A percentile compares a stretch with the other conserved stretches of the same genome.
These are phyloP conservation scores for Oopsacas minuta DNA, from an alignment of 37 sponge, comb jelly and placozoan species.

Conservation along the genomic window DNA sequence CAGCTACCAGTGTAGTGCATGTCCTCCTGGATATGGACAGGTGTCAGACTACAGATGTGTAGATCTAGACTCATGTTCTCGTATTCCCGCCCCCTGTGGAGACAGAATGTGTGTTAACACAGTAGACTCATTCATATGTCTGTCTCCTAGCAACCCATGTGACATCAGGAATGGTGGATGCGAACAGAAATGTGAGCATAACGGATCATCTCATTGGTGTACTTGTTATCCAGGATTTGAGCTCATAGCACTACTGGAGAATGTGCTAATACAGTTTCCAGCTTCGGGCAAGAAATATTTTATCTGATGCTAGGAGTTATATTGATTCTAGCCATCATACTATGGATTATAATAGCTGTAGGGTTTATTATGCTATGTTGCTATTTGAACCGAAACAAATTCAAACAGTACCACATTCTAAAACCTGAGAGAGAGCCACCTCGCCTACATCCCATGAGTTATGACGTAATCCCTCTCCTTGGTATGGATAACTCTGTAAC, in stretches of 20 bases:
- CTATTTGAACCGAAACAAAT: too few relatives aligned
- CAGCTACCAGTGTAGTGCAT: background rate
- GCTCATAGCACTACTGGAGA: too few relatives aligned
- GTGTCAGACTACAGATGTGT: background rate
- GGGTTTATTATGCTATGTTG: too few relatives aligned
- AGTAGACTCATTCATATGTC: background rate
- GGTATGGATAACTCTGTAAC: too few relatives aligned
- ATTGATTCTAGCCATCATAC: background rate
- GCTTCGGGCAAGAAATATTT: too few relatives aligned
- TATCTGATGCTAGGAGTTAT: background rate
- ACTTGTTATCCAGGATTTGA: background rate
- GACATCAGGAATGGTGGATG: background rate
- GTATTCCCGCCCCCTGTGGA: background rate
- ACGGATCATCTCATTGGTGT: background rate
- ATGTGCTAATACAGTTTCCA: too few relatives aligned
- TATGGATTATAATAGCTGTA: background rate
- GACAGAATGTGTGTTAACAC: background rate
- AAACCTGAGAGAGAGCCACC: too few relatives aligned
- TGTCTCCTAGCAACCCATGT: background rate
- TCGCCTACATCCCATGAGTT: too few relatives aligned
- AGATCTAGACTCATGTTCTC: background rate
- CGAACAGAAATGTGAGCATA: background rate
- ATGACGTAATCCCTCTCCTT: too few relatives aligned
- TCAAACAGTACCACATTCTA: too few relatives aligned
- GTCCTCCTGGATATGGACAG: background rate